Percentiles rank a stretch among this genome's conserved stretches.
Conservation (phyloP, 2,888 invertebrate species). For the Andrena praecox region DNA sequence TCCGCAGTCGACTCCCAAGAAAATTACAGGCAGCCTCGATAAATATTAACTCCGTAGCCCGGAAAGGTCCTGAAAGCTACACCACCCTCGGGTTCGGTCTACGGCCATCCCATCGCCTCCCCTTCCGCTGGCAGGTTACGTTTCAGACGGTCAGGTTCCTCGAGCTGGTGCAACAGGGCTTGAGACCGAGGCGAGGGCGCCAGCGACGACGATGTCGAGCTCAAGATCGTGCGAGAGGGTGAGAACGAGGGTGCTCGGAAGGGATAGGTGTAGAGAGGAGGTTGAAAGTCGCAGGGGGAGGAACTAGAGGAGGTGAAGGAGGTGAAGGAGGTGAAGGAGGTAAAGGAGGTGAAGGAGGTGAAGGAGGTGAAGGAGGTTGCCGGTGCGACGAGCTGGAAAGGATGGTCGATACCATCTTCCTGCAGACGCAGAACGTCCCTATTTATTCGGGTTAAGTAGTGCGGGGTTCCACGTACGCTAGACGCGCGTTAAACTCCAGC, state of each 20-base stretch:
- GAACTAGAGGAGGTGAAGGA: background rate
- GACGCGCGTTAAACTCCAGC: background rate
- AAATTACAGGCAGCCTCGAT: constrained; percentile 72
- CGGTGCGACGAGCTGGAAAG: constrained; percentile 58
- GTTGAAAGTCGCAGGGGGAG: background rate
- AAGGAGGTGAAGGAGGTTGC: constrained; percentile 20
- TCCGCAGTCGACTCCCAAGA: constrained; percentile 53
- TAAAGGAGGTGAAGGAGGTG: background rate
- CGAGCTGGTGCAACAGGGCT: constrained; percentile 51
- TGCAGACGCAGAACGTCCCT: constrained; percentile 57
- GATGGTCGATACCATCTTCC: constrained; percentile 67
- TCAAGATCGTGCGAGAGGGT: background rate
- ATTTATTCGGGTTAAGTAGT: constrained; percentile 70
- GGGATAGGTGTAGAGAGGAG: background rate
- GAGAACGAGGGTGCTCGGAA: constrained; percentile 1
- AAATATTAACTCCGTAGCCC: constrained; percentile 70
- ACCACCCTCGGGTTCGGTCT: constrained; percentile 52
- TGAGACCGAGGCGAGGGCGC: constrained; percentile 10
- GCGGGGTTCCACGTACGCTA: constrained; percentile 37
- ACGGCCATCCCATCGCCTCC: constrained; percentile 13
- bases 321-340: background rate
- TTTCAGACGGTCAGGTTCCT: constrained; percentile 59
- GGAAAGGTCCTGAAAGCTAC: constrained; percentile 64
- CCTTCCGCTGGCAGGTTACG: constrained; percentile 31
- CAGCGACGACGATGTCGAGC: constrained; percentile 1